These are phyloP conservation scores for Pygoscelis antarcticus DNA, from an alignment of 2,113 vertebrate genomes.

Conservation along the genomic window DNA sequence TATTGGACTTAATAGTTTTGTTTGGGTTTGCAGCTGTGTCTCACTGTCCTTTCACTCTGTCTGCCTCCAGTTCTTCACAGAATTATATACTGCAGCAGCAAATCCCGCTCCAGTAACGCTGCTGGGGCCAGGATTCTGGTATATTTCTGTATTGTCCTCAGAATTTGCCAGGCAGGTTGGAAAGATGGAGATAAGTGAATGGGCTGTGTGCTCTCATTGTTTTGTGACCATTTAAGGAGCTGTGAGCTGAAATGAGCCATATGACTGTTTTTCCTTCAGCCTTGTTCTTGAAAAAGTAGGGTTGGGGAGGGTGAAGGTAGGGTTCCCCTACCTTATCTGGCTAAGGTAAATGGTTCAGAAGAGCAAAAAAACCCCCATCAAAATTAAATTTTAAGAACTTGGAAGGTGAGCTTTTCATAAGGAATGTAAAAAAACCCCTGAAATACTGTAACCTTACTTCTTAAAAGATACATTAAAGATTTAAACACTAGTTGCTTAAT, in stretches of 20 bases:
- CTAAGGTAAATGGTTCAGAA: neutral
- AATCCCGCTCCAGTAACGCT: neutral
- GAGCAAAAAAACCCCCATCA: neutral
- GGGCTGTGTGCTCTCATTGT: neutral
- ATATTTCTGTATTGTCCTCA: neutral
- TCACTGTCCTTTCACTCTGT: neutral
- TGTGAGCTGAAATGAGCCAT: neutral
- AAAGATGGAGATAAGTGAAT: neutral
- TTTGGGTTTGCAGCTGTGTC: slow-evolving; percentile 49
- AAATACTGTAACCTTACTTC: neutral
- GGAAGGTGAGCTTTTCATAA: neutral
- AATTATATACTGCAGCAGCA: neutral
- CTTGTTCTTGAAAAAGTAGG: neutral
- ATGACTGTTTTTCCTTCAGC: neutral
- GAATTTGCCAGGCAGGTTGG: neutral
- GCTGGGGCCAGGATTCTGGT: neutral
- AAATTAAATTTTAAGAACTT: neutral
- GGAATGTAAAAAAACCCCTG: neutral
- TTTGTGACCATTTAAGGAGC: slow-evolving; percentile 3
- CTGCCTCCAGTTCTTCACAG: slow-evolving; percentile 11
- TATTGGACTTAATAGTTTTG: slow-evolving; percentile 23
- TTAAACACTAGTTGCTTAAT: neutral
- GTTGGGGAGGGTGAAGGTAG: neutral
- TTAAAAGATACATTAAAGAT: neutral
- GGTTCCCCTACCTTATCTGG: neutral